These are phyloP conservation scores for Neoaliturus tenellus DNA, from an alignment of 2,888 invertebrate species.

Conservation along the genomic window DNA sequence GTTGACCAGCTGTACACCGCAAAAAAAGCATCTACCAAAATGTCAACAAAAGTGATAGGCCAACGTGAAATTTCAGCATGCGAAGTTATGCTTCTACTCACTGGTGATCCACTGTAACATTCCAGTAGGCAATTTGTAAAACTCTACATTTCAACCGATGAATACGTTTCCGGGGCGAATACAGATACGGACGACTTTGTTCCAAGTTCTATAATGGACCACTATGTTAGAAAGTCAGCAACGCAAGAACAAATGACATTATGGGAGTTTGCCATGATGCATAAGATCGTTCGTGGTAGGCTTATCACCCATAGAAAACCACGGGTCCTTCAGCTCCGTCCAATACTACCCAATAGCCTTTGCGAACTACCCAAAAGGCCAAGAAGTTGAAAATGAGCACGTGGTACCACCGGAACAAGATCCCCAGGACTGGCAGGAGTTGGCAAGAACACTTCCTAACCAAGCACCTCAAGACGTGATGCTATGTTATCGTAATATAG, in stretches of 20 bases:
- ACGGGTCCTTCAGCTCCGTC: background rate
- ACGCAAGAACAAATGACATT: background rate
- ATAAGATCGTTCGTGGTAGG: background rate
- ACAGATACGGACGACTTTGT: too few species aligned
- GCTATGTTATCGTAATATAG: too few species aligned
- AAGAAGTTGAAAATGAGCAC: background rate
- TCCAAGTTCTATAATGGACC: slow-evolving; percentile 3
- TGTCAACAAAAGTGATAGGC: too few species aligned
- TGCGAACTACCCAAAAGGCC: background rate
- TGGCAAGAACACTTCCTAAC: too few species aligned
- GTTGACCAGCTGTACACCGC: background rate
- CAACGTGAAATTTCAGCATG: background rate
- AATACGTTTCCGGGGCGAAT: background rate
- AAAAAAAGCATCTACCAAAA: background rate
- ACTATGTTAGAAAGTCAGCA: background rate
- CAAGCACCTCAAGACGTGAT: too few species aligned
- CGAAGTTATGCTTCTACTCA: background rate
- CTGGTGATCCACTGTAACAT: background rate
- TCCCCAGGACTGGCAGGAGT: too few species aligned
- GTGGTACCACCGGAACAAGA: too few species aligned
- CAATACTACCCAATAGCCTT: background rate
- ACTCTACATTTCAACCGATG: background rate
- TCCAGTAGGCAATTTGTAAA: slow-evolving; percentile 3
- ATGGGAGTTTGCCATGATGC: background rate
- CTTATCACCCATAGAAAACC: background rate